phyloP scores from a whole-genome alignment of 1,140 invertebrate species.

The Phymastichus coffea region DNA sequence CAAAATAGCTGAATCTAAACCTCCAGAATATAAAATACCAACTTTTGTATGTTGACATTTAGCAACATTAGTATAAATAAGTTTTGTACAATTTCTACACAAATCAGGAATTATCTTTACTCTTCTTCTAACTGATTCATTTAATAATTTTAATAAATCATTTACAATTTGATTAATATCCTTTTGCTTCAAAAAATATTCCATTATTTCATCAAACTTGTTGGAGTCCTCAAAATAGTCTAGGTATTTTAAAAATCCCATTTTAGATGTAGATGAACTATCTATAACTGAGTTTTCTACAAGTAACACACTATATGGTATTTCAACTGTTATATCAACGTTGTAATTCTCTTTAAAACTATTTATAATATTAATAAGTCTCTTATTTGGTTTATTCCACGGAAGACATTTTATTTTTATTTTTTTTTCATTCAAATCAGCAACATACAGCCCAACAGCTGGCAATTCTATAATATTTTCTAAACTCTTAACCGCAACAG shows the following conservation, averaged over 20 bases:
- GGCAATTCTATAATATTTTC: slow-evolving; percentile 71
- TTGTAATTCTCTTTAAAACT: slow-evolving; percentile 47
- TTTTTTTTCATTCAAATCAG: slow-evolving; percentile 57
- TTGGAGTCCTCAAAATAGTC: slow-evolving; percentile 43
- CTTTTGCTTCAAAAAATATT: slow-evolving; percentile 49
- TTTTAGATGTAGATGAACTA: background rate
- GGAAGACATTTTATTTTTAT: slow-evolving; percentile 52
- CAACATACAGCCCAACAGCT: slow-evolving; percentile 67
- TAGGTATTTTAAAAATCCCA: slow-evolving; percentile 47
- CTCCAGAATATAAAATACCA: slow-evolving; percentile 92
- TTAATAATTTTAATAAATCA: slow-evolving; percentile 59
- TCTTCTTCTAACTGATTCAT: slow-evolving; percentile 65
- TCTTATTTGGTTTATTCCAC: slow-evolving; percentile 45
- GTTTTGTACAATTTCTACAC: slow-evolving; percentile 66
- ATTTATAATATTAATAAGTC: slow-evolving; percentile 42
- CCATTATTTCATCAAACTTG: slow-evolving; percentile 56
- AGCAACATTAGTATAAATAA: slow-evolving; percentile 30
- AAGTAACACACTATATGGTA: slow-evolving; percentile 23
- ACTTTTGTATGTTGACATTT: slow-evolving; percentile 72
- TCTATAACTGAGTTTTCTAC: slow-evolving; percentile 18
- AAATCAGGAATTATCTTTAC: slow-evolving; percentile 64
- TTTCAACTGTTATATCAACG: slow-evolving; percentile 38
- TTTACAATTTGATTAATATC: slow-evolving; percentile 54
- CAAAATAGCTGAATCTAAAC: slow-evolving; percentile 90
- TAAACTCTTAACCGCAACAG: slow-evolving; percentile 61